A percentile compares a stretch with the other conserved stretches of the same genome.
These are phyloP conservation scores for Oxyscelio sp. DNA, from an alignment of 2,888 invertebrate genomes.

Conservation along the genomic window DNA sequence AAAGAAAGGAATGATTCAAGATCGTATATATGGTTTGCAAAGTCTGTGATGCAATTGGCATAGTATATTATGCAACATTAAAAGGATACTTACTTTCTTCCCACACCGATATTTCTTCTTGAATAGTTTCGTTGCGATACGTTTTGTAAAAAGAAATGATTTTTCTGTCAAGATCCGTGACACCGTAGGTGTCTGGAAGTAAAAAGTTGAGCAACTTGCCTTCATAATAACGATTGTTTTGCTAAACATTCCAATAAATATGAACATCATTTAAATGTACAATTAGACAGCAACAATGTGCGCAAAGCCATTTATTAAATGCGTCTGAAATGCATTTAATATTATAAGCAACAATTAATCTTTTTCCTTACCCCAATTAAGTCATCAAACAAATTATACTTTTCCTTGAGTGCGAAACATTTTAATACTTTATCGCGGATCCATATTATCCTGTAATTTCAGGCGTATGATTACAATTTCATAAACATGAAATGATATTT, in stretches of 20 bases:
- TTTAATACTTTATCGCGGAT: conserved; percentile 91
- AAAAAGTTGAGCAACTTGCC: conserved; percentile 90
- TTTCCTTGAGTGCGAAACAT: conserved; percentile 89
- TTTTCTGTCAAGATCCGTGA: conserved; percentile 89
- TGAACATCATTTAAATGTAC: conserved; percentile 39
- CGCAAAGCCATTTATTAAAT: conserved; percentile 30
- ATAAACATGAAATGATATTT: too few species aligned
- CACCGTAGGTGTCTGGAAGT: conserved; percentile 89
- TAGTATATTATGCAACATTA: conserved; percentile 56
- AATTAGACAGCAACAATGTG: conserved; percentile 50
- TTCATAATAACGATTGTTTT: conserved; percentile 85
- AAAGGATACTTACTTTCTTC: conserved; percentile 91
- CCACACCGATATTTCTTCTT: conserved; percentile 92
- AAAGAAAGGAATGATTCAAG: conserved; percentile 57
- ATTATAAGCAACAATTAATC: conserved; percentile 25
- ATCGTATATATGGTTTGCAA: conserved; percentile 41
- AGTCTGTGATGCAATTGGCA: conserved; percentile 52
- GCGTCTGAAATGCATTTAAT: neutral
- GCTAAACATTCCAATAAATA: conserved; percentile 56
- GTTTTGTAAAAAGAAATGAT: conserved; percentile 92
- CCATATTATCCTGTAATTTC: conserved; percentile 90
- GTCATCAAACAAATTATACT: conserved; percentile 82
- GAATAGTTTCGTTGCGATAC: conserved; percentile 92
- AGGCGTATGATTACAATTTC: too few species aligned
- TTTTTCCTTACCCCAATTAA: conserved; percentile 83